Evolutionary conservation across 2,797 vertebrate genomes (phyloP), one percentile per base, ranked within the genome.

Genomic region (Hyperoplus lanceolatus): DNA sequence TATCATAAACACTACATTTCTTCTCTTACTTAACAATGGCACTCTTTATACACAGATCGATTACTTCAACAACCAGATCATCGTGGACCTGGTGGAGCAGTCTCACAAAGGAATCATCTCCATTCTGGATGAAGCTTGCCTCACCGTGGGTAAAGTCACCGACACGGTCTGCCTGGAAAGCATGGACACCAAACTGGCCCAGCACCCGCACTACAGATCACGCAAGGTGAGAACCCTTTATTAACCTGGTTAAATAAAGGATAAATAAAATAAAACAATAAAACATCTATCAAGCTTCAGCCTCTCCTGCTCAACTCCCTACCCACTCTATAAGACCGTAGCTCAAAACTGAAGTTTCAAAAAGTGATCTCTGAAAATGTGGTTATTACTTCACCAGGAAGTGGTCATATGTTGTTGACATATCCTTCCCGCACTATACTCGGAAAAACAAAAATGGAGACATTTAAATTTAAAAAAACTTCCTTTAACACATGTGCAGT

Each of bases 11-110:
- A 10, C 3, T 3, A 0, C 6, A 2, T 53, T 8, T 14, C 1
- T 29, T 39, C 16, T 67, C 9, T 4, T 0, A 1, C 4, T n/a
- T 18, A 42, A 72, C 46, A 45, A 8, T 9, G 1, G 0, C 9
- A 0, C 46, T 43, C 8, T 57, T 53, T 14, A 1, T 16, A 0
- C 8, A 38, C 93, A 99, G 97, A 96, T 99, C 0, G 96, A 98
- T 1, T 99, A 97, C 91, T 97, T 97, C 85, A 96, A 98, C 92
- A 99, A 99, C 41, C 95, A 97, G 89, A 96, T 96, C 93, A 99
- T 99, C 0, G 97, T 99, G 56, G 97, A 97, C 38, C 95, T 99
- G 7, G 97, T 99, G 89, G 97, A 99, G 86, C 95, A 96, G 85
- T 90, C 95, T 0, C 97, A 97, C 85, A 95, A 95, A 8, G 97